A percentile compares a stretch with the other conserved stretches of the same genome.
phyloP scores from a whole-genome alignment of 2,888 invertebrate species.

The Bugulina stolonifera region DNA sequence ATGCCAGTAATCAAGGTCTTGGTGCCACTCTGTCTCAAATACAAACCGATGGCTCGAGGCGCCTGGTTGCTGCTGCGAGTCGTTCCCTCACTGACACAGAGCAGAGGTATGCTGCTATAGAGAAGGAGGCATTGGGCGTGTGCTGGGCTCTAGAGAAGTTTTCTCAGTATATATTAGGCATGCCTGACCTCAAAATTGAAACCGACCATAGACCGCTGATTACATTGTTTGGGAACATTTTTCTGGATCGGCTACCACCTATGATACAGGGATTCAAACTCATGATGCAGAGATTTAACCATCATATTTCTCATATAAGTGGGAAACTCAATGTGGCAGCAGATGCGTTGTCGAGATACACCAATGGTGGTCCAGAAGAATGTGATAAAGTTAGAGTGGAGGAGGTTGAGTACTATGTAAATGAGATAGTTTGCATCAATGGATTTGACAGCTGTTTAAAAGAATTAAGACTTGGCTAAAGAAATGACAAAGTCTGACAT shows the following conservation, averaged over 20 bases:
- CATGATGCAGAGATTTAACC: conserved; percentile 22
- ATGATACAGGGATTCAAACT: conserved; percentile 31
- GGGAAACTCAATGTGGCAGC: conserved; percentile 30
- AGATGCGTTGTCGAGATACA: conserved; percentile 31
- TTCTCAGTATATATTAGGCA: conserved; percentile 33
- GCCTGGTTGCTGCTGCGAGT: conserved; percentile 34
- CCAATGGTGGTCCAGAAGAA: conserved; percentile 6
- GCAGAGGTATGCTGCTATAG: conserved; percentile 33
- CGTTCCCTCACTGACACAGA: conserved; percentile 34
- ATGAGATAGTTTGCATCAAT: neutral
- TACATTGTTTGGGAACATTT: conserved; percentile 28
- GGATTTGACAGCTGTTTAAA: neutral
- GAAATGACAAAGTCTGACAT: neutral
- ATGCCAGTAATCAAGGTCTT: conserved; percentile 29
- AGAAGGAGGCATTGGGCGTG: conserved; percentile 33
- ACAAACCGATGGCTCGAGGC: conserved; percentile 24
- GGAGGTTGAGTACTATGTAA: neutral
- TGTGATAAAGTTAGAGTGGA: neutral
- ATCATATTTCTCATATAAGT: conserved; percentile 28
- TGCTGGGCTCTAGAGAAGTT: conserved; percentile 33
- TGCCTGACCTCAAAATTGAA: conserved; percentile 30
- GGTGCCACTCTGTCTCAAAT: conserved; percentile 30
- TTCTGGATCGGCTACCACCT: conserved; percentile 30
- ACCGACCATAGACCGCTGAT: conserved; percentile 35
- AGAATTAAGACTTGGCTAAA: neutral